phyloP scores from a whole-genome alignment of 1,140 invertebrate species.

The Zaprionus davidi region DNA sequence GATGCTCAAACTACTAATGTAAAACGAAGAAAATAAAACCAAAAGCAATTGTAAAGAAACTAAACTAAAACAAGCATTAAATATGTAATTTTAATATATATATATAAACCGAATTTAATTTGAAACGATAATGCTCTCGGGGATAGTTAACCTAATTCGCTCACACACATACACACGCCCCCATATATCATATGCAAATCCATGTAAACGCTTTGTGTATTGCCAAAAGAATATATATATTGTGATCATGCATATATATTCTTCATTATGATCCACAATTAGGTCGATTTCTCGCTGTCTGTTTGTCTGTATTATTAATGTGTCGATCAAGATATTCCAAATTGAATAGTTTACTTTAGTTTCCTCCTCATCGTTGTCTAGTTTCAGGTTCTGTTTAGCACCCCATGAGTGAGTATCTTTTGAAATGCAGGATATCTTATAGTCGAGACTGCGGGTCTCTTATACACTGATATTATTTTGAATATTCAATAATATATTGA shows the following conservation, averaged over 20 bases:
- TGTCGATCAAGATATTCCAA: not conserved
- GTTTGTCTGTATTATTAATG: not conserved
- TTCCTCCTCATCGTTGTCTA: not conserved
- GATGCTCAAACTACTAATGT: constrained; percentile 54
- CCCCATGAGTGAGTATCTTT: not conserved
- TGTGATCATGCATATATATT: not conserved
- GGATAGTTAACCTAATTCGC: too few species aligned
- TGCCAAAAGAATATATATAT: not conserved
- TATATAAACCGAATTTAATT: constrained; percentile 42
- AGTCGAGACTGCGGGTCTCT: not conserved
- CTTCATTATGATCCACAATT: not conserved
- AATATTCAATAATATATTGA: not conserved
- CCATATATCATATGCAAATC: not conserved
- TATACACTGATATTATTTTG: not conserved
- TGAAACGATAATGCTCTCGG: not conserved
- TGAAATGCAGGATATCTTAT: not conserved
- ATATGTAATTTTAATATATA: constrained; percentile 60
- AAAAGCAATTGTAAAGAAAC: constrained; percentile 78
- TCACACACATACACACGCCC: too few species aligned
- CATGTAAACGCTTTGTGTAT: constrained; percentile 1
- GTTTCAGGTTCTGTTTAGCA: not conserved
- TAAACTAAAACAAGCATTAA: constrained; percentile 68
- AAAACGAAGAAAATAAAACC: constrained; percentile 50
- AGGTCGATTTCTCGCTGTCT: not conserved
- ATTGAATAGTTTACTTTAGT: not conserved